Conservation (phyloP, 2,797 vertebrate species). For the Scleropages formosus region DNA sequence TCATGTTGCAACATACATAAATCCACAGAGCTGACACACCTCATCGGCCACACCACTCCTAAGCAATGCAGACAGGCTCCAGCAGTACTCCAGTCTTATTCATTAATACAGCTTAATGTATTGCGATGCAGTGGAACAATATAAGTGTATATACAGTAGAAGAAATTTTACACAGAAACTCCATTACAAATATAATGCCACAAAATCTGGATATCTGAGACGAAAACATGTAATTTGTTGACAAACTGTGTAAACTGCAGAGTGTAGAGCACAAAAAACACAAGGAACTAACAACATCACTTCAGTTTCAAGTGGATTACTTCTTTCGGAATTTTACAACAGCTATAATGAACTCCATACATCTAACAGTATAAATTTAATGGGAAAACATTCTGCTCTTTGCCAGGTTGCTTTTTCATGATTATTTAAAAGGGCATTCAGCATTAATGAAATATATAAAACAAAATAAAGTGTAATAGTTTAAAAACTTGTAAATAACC, state of each 20-base stretch:
- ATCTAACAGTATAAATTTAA: background rate
- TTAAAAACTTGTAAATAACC: constrained; percentile 8
- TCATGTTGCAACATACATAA: constrained; percentile 47
- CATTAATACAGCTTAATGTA: constrained; percentile 18
- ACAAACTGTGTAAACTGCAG: constrained; percentile 7
- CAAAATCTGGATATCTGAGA: background rate
- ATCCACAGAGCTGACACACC: constrained; percentile 2
- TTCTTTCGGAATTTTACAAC: background rate
- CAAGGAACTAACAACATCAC: background rate
- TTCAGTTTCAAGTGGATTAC: background rate
- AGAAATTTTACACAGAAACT: constrained; percentile 6
- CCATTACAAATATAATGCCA: constrained; percentile 5
- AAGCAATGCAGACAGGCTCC: constrained; percentile 11
- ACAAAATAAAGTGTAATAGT: background rate
- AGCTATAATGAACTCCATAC: background rate
- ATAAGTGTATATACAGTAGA: too few species aligned
- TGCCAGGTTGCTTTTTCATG: constrained; percentile 10
- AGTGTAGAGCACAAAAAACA: background rate
- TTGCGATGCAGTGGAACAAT: constrained; percentile 1
- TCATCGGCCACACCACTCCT: constrained; percentile 6
- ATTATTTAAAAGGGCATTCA: constrained; percentile 20
- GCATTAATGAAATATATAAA: background rate
- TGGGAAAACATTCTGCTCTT: background rate
- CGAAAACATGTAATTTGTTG: background rate
- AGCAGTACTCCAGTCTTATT: background rate